Evolutionary conservation across 2,797 vertebrate species (phyloP), one percentile per base, ranked within the genome.

Genomic region (Antennarius maculatus): DNA sequence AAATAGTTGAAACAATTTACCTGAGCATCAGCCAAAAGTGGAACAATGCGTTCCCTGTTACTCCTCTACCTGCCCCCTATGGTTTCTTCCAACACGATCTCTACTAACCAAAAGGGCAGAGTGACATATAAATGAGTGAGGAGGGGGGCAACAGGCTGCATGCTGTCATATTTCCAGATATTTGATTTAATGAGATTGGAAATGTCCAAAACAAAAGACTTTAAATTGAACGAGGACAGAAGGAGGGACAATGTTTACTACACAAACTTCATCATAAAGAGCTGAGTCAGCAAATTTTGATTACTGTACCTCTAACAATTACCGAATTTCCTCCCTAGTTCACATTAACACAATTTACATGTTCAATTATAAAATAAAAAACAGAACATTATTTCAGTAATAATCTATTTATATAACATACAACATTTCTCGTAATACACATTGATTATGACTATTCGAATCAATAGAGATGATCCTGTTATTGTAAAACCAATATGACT

Each of bases 31-130:
- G 79, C 82, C 82, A 84, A 85, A 79, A 74, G 7, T 54, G 12
- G 69, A 86, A 88, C 86, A 90, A 86, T 45, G 67, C 60, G 42
- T 31, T 53, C 60, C 48, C 80, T 89, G 84, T 88, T 61, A 61
- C 57, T 48, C 49, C 46, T 37, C 63, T 60, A 68, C 71, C 64
- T 76, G 63, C 69, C 43, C 69, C 58, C 67, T 37, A 42, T 64
- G 48, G 64, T 71, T 79, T 64, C 51, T 78, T 61, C 66, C 52
- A 65, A 50, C 18, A 3, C 67, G 65, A 69, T 79, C 52, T 41
- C 51, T 18, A 52, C 51, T 28, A 59, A 77, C 65, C 47, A 57
- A 67, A 78, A 52, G 49, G 41, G 48, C 57, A 69, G 53, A 69
- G 65, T 37, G 82, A 72, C 62, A 75, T 29, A 60, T 0, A 1